These are phyloP conservation scores for Cyrtorhinus lividipennis DNA, from an alignment of 1,140 invertebrate genomes.

Conservation along the genomic window DNA sequence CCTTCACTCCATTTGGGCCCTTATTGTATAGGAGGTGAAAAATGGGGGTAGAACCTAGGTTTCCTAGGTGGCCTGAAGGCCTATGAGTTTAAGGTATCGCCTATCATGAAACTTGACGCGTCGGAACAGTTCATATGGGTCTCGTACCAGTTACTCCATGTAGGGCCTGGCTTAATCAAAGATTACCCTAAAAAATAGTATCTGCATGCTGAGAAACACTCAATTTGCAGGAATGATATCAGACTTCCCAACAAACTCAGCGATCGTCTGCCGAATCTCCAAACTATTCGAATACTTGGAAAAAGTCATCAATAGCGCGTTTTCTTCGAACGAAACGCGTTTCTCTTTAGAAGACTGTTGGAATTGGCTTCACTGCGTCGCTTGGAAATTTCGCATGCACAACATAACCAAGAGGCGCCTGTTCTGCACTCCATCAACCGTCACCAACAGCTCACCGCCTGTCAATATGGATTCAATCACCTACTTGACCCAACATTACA, in stretches of 20 bases:
- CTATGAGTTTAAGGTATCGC: no score
- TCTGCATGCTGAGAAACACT: no score
- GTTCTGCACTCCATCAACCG: neutral
- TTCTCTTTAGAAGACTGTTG: slow-evolving; percentile 1
- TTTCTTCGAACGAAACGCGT: neutral
- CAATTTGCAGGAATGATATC: slow-evolving; percentile 7
- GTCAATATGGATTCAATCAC: slow-evolving; percentile 16
- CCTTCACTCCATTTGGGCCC: no score
- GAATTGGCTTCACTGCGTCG: slow-evolving; percentile 13
- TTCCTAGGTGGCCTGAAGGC: no score
- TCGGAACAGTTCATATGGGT: no score
- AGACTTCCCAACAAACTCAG: neutral
- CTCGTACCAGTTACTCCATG: no score
- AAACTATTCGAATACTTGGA: slow-evolving; percentile 14
- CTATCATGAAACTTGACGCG: no score
- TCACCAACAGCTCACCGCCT: slow-evolving; percentile 5
- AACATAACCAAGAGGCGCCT: slow-evolving; percentile 2
- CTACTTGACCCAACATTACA: slow-evolving; percentile 21
- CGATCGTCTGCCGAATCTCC: slow-evolving; percentile 13
- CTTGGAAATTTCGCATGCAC: slow-evolving; percentile 20
- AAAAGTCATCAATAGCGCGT: slow-evolving; percentile 2
- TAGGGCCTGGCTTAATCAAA: no score
- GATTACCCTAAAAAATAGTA: no score
- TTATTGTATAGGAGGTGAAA: no score
- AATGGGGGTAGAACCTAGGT: no score